These are phyloP conservation scores for Cyprinodon brontotheroides DNA, from an alignment of 2,113 vertebrate species.

Conservation along the genomic window DNA sequence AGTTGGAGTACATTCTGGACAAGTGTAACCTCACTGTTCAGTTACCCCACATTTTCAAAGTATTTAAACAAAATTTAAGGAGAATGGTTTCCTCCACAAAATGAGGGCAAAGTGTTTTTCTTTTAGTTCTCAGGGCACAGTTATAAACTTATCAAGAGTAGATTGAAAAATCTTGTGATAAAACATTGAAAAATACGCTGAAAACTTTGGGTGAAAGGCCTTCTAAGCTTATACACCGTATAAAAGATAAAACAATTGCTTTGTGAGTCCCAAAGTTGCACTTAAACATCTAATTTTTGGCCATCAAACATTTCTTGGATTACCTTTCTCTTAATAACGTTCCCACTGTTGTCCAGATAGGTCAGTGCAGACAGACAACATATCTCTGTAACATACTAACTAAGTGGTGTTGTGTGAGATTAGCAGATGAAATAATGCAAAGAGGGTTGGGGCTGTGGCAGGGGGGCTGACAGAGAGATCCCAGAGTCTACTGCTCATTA, in stretches of 20 bases:
- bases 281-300: background rate
- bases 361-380: constrained; percentile 13
- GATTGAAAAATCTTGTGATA: background rate
- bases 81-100: background rate
- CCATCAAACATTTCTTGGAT: background rate
- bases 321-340: background rate
- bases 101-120: background rate
- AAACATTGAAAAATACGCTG: background rate
- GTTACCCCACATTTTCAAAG: background rate
- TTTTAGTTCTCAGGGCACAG: background rate
- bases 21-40: too few relatives aligned
- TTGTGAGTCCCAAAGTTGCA: background rate
- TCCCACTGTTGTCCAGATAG: background rate
- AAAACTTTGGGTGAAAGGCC: background rate
- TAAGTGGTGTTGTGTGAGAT: constrained; percentile 75
- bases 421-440: constrained; percentile 81
- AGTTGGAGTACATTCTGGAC: too few relatives aligned
- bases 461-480: constrained; percentile 80
- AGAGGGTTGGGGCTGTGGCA: constrained; percentile 42
- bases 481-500: constrained; percentile 84
- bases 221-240: background rate
- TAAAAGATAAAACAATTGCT: background rate
- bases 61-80: constrained; percentile 30
- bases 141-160: too few relatives aligned
- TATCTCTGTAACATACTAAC: constrained; percentile 59